Percentiles rank a stretch among this genome's conserved stretches.
Evolutionary conservation across 2,113 vertebrate genomes (phyloP).

Genomic region (Oncorhynchus clarkii): DNA sequence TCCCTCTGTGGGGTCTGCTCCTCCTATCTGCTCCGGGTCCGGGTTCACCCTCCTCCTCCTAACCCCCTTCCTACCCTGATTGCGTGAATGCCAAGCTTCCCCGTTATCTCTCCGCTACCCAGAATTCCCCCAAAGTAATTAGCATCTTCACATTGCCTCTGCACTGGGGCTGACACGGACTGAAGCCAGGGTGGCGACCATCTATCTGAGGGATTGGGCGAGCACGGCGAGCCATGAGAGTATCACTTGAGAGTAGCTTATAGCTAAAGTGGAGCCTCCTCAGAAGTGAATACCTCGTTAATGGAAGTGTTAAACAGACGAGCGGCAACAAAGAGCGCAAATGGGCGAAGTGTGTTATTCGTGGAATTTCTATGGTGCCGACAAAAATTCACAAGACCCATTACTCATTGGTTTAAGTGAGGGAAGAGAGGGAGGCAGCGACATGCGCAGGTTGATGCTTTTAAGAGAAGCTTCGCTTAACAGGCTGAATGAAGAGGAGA

Average conservation of each 20-base stretch:
- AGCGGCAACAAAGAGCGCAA: too few species aligned
- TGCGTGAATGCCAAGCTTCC: not conserved
- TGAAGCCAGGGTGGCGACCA: not conserved
- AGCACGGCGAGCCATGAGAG: not conserved
- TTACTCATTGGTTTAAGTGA: not conserved
- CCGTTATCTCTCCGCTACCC: constrained; percentile 16
- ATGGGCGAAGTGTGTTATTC: not conserved
- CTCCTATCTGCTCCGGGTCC: not conserved
- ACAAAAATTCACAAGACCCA: not conserved
- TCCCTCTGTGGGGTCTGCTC: not conserved
- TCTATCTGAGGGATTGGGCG: not conserved
- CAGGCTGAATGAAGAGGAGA: constrained; percentile 31
- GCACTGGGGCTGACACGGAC: constrained; percentile 12
- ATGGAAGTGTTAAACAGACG: not conserved
- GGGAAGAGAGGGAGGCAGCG: constrained; percentile 45
- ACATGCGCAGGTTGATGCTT: constrained; percentile 44
- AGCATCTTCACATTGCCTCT: constrained; percentile 18
- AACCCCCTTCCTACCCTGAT: not conserved
- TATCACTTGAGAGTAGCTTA: not conserved
- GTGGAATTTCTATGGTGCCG: not conserved
- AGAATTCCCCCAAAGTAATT: constrained; percentile 27
- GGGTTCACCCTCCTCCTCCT: not conserved
- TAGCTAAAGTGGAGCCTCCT: not conserved
- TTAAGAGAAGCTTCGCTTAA: constrained; percentile 63
- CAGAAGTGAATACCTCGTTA: not conserved